These are phyloP conservation scores for Mus minutoides DNA, from an alignment of 2,797 vertebrate genomes.

Conservation along the genomic window DNA sequence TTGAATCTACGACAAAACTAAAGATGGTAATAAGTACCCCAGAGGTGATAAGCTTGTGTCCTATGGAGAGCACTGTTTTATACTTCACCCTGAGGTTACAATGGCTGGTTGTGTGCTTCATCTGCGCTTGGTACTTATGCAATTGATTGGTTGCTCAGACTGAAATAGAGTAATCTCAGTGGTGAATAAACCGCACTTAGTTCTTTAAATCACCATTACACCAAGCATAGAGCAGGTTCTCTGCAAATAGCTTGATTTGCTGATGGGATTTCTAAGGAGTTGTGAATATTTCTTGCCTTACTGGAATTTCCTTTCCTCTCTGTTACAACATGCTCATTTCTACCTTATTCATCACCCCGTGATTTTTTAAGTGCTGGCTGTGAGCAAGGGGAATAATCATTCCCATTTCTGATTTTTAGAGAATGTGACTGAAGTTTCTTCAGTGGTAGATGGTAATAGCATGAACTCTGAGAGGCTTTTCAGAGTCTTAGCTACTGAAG, in stretches of 20 bases:
- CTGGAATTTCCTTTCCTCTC: background rate
- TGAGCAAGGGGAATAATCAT: background rate
- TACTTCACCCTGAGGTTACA: background rate
- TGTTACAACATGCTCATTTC: background rate
- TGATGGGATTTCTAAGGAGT: slow-evolving; percentile 1
- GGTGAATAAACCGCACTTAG: slow-evolving; percentile 1
- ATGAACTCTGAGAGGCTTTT: slow-evolving; percentile 35
- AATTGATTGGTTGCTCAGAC: background rate
- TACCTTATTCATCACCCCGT: background rate
- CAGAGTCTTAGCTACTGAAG: slow-evolving; percentile 1
- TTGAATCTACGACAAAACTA: background rate
- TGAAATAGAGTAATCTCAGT: background rate
- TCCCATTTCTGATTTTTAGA: slow-evolving; percentile 3
- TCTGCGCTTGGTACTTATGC: background rate
- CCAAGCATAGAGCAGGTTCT: background rate
- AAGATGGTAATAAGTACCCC: background rate
- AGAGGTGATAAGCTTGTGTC: background rate
- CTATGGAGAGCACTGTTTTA: background rate
- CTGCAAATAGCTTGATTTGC: background rate
- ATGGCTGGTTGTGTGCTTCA: background rate
- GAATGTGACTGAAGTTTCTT: slow-evolving; percentile 33
- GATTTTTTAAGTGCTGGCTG: slow-evolving; percentile 25
- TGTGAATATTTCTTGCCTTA: background rate
- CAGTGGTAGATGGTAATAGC: background rate
- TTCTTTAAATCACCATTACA: slow-evolving; percentile 1